Percentiles rank a stretch among this genome's conserved stretches.
phyloP scores from a whole-genome alignment of 2,888 invertebrate species.

The Nephrotoma guestfalica region DNA sequence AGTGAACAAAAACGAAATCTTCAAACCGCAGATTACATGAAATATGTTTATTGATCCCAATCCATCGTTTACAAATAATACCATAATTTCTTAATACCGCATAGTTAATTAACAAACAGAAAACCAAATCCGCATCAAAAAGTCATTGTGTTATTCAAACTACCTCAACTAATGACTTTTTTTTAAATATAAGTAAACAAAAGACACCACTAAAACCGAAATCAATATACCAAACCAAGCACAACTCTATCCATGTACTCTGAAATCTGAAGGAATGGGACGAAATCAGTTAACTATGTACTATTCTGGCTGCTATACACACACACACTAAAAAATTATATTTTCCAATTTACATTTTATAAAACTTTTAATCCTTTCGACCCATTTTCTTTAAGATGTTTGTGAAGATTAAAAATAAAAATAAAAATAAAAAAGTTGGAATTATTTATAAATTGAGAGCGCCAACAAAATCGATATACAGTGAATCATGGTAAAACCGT shows the following conservation, averaged over 20 bases:
- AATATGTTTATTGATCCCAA: neutral
- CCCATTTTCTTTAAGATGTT: neutral
- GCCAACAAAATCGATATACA: neutral
- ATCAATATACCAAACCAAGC: neutral
- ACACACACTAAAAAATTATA: neutral
- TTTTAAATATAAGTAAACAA: neutral
- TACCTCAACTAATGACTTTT: neutral
- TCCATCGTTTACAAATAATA: neutral
- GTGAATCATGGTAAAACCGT: neutral
- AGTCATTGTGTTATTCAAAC: neutral
- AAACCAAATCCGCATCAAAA: neutral
- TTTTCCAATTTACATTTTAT: neutral
- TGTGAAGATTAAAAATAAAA: neutral
- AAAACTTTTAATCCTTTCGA: neutral
- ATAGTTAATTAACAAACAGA: neutral
- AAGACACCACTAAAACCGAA: neutral
- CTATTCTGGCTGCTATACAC: neutral
- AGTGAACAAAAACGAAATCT: too few species aligned
- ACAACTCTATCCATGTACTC: neutral
- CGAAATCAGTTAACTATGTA: neutral
- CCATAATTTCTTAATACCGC: neutral
- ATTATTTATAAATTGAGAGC: neutral
- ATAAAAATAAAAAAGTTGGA: neutral
- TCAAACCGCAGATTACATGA: too few species aligned
- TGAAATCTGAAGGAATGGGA: neutral